A percentile compares a stretch with the other conserved stretches of the same genome.
phyloP scores from a whole-genome alignment of 2,113 vertebrate genomes.

The Cyanoliseus patagonus region DNA sequence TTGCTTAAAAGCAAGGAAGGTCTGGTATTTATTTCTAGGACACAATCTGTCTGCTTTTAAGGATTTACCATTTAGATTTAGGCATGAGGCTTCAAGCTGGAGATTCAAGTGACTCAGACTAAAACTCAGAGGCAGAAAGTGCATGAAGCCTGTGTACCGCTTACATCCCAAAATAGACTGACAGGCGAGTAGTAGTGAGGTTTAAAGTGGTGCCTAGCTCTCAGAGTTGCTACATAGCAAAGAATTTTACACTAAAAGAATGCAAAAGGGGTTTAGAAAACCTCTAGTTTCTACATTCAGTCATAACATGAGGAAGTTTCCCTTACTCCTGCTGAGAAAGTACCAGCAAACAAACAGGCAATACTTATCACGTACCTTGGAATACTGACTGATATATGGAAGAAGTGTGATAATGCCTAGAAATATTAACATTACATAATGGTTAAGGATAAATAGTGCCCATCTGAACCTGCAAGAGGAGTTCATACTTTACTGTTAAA shows the following conservation, averaged over 20 bases:
- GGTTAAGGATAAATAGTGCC: not conserved
- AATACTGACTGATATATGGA: not conserved
- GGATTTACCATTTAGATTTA: not conserved
- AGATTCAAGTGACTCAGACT: not conserved
- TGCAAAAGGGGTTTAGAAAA: not conserved
- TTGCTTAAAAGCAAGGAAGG: not conserved
- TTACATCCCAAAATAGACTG: not conserved
- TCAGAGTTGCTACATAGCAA: not conserved
- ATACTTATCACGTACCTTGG: not conserved
- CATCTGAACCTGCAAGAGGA: not conserved
- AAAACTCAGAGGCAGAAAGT: not conserved
- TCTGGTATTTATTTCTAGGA: not conserved
- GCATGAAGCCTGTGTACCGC: not conserved
- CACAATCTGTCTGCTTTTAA: not conserved
- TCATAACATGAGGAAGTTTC: not conserved
- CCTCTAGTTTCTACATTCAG: not conserved
- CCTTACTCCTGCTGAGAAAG: not conserved
- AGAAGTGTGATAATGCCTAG: not conserved
- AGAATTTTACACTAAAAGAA: not conserved
- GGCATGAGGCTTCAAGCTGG: not conserved
- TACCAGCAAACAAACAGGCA: not conserved
- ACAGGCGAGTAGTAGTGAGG: not conserved
- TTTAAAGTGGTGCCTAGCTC: not conserved
- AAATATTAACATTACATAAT: not conserved
- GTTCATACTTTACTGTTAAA: not conserved